A percentile compares a stretch with the other conserved stretches of the same genome.
Evolutionary conservation across 30 jellyfish, hydroid and myxozoan species (phyloP).

Genomic region (Hydractinia symbiolongicarpus): DNA sequence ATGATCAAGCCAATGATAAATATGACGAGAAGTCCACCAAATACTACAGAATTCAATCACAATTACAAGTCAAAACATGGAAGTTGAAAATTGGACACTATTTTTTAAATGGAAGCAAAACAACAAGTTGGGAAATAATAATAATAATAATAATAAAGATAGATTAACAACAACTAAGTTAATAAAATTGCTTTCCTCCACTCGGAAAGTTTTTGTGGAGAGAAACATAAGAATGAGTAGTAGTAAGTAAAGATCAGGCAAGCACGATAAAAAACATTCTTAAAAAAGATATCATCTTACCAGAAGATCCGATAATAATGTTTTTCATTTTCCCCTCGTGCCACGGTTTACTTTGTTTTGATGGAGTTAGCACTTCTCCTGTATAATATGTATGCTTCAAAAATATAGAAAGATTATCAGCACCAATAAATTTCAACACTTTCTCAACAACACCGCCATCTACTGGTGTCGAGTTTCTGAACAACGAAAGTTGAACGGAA

Average conservation of each 20-base stretch:
- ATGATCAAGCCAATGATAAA: neutral
- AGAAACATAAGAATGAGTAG: too few relatives aligned
- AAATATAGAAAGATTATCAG: neutral
- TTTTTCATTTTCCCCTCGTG: slow-evolving; percentile 10
- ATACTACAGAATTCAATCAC: neutral
- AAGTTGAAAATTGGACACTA: too few relatives aligned
- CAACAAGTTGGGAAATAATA: too few relatives aligned
- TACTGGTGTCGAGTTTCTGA: slow-evolving; percentile 9
- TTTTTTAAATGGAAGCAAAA: too few relatives aligned
- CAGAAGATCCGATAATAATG: neutral
- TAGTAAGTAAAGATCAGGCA: too few relatives aligned
- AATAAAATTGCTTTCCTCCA: too few relatives aligned
- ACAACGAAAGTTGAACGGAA: neutral
- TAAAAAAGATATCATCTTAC: slow-evolving; percentile 10
- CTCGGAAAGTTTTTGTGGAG: too few relatives aligned
- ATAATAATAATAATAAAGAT: too few relatives aligned
- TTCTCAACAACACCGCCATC: slow-evolving; percentile 17
- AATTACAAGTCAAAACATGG: neutral
- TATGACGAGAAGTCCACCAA: slow-evolving; percentile 14
- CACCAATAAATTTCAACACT: slow-evolving; percentile 7
- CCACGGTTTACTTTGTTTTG: slow-evolving; percentile 7
- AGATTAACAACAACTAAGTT: too few relatives aligned
- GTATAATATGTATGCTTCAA: slow-evolving; percentile 8
- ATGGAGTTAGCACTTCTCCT: slow-evolving; percentile 3
- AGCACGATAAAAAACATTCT: too few relatives aligned